phyloP scores from a whole-genome alignment of 2,888 invertebrate genomes.

The Caenorhabditis afra region DNA sequence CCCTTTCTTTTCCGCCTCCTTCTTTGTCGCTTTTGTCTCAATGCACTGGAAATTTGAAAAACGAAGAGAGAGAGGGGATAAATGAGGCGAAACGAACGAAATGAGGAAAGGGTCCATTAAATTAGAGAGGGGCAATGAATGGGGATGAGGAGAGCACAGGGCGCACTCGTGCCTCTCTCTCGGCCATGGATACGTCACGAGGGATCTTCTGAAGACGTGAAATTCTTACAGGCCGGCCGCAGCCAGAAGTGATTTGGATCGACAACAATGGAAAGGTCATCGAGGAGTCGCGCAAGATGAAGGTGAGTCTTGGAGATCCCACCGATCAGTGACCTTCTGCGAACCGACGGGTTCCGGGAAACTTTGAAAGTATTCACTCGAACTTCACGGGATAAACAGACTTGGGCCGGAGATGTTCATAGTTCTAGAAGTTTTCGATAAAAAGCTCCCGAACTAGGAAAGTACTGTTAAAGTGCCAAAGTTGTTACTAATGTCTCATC shows the following conservation, averaged over 20 bases:
- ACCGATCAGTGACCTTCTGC: not conserved
- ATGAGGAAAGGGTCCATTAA: constrained; percentile 35
- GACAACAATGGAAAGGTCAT: constrained; percentile 69
- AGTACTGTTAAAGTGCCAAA: too few relatives aligned
- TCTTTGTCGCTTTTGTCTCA: constrained; percentile 17
- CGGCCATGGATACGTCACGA: constrained; percentile 19
- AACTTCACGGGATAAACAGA: too few relatives aligned
- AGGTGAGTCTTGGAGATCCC: constrained; percentile 44
- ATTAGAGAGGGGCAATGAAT: constrained; percentile 31
- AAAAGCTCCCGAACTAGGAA: too few relatives aligned
- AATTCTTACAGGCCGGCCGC: constrained; percentile 68
- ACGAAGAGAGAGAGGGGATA: not conserved
- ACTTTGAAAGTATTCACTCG: too few relatives aligned
- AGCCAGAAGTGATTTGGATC: constrained; percentile 70
- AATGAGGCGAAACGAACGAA: constrained; percentile 14
- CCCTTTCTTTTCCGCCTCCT: too few relatives aligned
- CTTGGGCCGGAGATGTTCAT: too few relatives aligned
- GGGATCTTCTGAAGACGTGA: too few relatives aligned
- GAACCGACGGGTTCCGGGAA: too few relatives aligned
- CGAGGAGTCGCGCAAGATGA: constrained; percentile 69
- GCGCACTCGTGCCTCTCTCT: too few relatives aligned
- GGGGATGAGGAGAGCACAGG: constrained; percentile 5
- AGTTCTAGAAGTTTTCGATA: too few relatives aligned
- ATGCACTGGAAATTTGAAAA: constrained; percentile 14
- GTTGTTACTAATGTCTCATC: too few relatives aligned